Conservation (phyloP, 1,140 invertebrate genomes). For the Bombus balteatus region DNA sequence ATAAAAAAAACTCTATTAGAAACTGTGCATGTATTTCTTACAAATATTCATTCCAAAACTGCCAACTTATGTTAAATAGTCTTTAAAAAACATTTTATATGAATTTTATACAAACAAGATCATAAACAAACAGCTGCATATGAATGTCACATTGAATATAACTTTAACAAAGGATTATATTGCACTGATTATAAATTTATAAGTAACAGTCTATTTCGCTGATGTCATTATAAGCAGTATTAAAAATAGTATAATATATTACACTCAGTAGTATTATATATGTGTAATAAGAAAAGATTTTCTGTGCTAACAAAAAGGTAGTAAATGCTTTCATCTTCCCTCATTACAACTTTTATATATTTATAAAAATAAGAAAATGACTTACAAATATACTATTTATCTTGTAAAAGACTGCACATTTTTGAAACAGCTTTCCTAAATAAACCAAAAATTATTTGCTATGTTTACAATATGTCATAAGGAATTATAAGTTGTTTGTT, state of each 20-base stretch:
- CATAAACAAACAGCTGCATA: constrained; percentile 32
- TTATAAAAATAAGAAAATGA: constrained; percentile 46
- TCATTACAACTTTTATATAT: constrained; percentile 54
- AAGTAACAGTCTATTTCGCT: constrained; percentile 36
- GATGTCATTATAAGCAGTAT: constrained; percentile 51
- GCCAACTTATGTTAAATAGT: constrained; percentile 40
- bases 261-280: constrained; percentile 30
- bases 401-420: constrained; percentile 47
- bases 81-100: constrained; percentile 60
- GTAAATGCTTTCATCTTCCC: constrained; percentile 45
- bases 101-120: constrained; percentile 47
- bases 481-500: constrained; percentile 53
- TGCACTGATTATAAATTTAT: constrained; percentile 38
- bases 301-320: constrained; percentile 47
- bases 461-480: constrained; percentile 53
- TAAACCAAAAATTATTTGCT: constrained; percentile 47
- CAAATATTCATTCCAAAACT: constrained; percentile 40
- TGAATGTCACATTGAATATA: constrained; percentile 33
- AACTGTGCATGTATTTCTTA: constrained; percentile 40
- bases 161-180: constrained; percentile 30
- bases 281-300: constrained; percentile 37
- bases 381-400: constrained; percentile 41
- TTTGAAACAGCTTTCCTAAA: constrained; percentile 45
- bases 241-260: constrained; percentile 45
- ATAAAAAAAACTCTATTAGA: constrained; percentile 27